phyloP scores from a whole-genome alignment of 2,113 vertebrate species.

The Melanerpes aurifrons region DNA sequence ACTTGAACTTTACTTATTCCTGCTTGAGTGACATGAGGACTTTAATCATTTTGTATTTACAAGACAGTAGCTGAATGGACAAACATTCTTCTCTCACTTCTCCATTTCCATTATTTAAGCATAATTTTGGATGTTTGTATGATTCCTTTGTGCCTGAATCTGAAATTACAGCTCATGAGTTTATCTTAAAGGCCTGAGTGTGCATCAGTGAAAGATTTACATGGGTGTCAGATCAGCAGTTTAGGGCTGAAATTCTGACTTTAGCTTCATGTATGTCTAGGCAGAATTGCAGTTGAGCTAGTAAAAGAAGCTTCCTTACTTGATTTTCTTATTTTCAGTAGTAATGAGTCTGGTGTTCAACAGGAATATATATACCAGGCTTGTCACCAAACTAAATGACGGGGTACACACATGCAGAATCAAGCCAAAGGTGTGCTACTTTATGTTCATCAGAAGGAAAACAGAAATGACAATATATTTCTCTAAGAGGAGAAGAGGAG shows the following conservation, averaged over 20 bases:
- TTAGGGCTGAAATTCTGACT: neutral
- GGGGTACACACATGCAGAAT: neutral
- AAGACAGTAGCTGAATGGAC: neutral
- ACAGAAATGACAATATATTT: neutral
- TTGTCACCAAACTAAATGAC: neutral
- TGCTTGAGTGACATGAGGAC: neutral
- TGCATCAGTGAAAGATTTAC: neutral
- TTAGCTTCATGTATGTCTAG: neutral
- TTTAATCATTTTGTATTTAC: neutral
- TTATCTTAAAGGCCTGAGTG: neutral
- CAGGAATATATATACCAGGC: neutral
- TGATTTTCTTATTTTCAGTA: neutral
- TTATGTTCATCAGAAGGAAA: neutral
- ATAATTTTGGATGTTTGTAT: neutral
- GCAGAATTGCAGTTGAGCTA: neutral
- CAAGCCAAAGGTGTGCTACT: neutral
- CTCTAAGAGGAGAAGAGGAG: neutral
- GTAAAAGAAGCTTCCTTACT: neutral
- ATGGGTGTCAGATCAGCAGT: neutral
- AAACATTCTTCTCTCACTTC: neutral
- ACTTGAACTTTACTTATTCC: neutral
- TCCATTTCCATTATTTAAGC: neutral
- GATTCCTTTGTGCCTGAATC: neutral
- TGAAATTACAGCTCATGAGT: neutral
- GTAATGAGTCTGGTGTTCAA: neutral